Base-by-base conservation (phyloP, 2,113 vertebrate genomes). In the Talpa occidentalis region DNA sequence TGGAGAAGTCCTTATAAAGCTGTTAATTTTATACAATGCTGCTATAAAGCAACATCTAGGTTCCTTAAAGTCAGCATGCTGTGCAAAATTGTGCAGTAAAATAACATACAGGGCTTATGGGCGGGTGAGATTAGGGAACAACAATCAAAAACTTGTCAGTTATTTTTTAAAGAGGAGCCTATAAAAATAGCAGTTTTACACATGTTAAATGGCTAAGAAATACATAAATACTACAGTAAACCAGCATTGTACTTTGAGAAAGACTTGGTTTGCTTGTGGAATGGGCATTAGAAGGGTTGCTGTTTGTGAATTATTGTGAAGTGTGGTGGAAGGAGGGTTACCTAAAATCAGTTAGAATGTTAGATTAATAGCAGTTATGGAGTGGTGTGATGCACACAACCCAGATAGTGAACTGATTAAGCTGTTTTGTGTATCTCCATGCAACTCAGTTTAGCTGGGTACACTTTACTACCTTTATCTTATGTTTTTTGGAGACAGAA, bases 151-250 rank as follows among this genome's bases (percentile, higher is more conserved):
- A 35, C 56, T 67, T 79, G 26, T 76, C 28, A 74, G 16, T 64
- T 66, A 30, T 56, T 84, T 67, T 78, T 77, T 22, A 44, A 54
- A 90, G 32, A 6, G 5, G 82, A 60, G 26, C 30, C 73, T 26
- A 4, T 83, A 49, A 94, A 81, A 78, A 62, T 62, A 77, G 54
- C 40, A 22, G 40, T 87, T 95, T 91, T 88, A 42, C 24, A 77
- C 22, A 26, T 74, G 44, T 87, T 82, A 76, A 89, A n/a, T 79
- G n/a, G 21, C 35, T 94, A 76, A 88, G 69, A 77, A 73, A 52
- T 49, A 82, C 42, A 14, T 83, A 76, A 91, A 49, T 80, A 54
- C 32, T 66, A 8, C 8, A 72, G 10, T 64, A 87, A 82, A 56
- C 42, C 8, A 35, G 6, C n/a, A 32, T 37, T 78, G 85, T 35